Evolutionary conservation across 2,113 vertebrate species (phyloP), one percentile per base, ranked within the genome.

Genomic region (Hyperopisus bebe): DNA sequence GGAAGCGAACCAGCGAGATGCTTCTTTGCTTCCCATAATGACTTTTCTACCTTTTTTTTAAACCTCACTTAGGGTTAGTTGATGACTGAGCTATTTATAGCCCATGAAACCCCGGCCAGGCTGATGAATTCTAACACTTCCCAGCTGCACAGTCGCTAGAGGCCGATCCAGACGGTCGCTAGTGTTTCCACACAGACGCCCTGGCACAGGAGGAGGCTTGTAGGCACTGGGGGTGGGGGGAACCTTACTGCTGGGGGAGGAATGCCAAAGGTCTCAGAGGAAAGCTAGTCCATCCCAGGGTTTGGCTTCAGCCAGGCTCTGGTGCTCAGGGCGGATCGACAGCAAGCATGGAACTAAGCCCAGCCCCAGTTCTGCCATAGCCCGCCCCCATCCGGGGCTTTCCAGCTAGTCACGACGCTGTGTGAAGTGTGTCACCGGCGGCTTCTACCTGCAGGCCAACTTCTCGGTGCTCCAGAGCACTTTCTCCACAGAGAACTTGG

Each of bases 101-200:
- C 96, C 96, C 96, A 95, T 97, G 95, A 96, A 96, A 96, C 96
- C 95, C 95, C 98, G 97, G 97, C 97, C 97, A 98, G 97, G 96
- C 96, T 98, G 97, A 97, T 97, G 97, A 97, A 97, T 97, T 97
- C 96, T 98, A 99, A 98, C 97, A 97, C 97, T 97, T 98, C 98
- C 97, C 98, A 98, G 97, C 97, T 98, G 97, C 97, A 96, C 96
- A 96, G 97, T 96, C 97, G 97, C 97, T 97, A 98, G 97, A 98
- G 98, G 97, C 97, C 93, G 95, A 96, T 97, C 97, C 97, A 99
- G 97, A 95, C 96, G 31, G 74, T 97, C 96, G 96, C 62, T 89
- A 93, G 93, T 94, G 93, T 95, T 94, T 94, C 94, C 94, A 95
- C 95, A 98, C 97, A 98, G 97, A 97, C 97, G 96, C 97, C 96